Evolutionary conservation across 1,140 invertebrate genomes (phyloP).

Genomic region (Aporrectodea caliginosa): DNA sequence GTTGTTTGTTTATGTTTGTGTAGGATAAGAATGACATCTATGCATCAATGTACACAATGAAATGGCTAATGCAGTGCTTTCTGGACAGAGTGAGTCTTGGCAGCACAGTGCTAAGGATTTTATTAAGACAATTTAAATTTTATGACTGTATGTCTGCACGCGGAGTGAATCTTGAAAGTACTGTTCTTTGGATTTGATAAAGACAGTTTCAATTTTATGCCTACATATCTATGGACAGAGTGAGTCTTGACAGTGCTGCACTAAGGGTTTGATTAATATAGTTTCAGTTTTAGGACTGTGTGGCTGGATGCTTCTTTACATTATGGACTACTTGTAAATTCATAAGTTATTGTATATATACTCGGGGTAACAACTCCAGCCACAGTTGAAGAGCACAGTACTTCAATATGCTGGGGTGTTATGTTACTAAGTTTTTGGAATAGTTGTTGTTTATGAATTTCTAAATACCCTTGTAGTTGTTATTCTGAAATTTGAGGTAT

Average conservation of each 20-base stretch:
- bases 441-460: no score
- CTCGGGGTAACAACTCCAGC: no score
- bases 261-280: background rate
- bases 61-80: constrained; percentile 99
- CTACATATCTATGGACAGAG: background rate
- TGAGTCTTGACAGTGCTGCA: background rate
- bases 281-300: no score
- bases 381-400: no score
- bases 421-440: no score
- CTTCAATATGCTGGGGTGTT: no score
- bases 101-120: background rate
- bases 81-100: constrained; percentile 73
- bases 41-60: constrained; percentile 90
- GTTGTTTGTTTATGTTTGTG: constrained; percentile 37
- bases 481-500: no score
- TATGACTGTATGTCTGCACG: background rate
- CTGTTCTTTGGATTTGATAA: background rate
- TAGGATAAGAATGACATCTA: constrained; percentile 88
- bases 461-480: no score
- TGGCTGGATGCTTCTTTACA: no score
- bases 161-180: background rate
- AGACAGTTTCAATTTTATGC: background rate
- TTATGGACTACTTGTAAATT: no score
- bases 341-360: no score
- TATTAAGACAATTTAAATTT: background rate